Evolutionary conservation across 2,888 invertebrate species (phyloP), one percentile per base, ranked within the genome.

Genomic region (Drosophila parthenogenetica): DNA sequence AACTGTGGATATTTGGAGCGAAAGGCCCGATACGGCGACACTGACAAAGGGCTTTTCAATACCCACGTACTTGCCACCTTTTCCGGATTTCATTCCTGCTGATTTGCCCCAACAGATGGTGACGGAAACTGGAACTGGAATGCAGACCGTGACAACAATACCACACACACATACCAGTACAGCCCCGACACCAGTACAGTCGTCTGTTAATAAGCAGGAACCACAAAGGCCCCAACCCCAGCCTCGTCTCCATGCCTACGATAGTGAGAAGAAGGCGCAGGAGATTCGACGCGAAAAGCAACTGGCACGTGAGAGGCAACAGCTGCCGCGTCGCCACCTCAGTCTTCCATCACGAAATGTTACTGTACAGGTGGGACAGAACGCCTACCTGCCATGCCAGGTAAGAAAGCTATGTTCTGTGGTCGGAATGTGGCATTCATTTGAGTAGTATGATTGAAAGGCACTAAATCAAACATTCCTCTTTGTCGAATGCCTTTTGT

Each of bases 371-470:
- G 94, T 97, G 89, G 97, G 97, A 89, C 97, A 96, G 65, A 96
- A 97, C 93, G 97, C 97, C 81, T 97, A 97, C 93, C 94, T 98
- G 82, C 97, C 97, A 64, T 98, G 97, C 94, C 96, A 96, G 94
- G 96, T 95, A 86, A 93, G 93, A 32, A 32, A 5, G 46, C 22
- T 13, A 13, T 25, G 16, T 2, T 16, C 40, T 7, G 16, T n/a
- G 46, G n/a, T 46, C n/a, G 48, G 32, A 22, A 25, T 16, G 10
- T 19, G 49, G 42, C 16, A 49, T 48, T 45, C 13, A 46, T 51
- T 50, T 69, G 65, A 81, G 63, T 63, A 61, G 57, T 48, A 10
- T 73, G 68, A 76, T 87, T 82, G 73, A 68, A 65, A 61, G 60
- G 43, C 54, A 50, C n/a, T 46, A 55, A 25, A 22, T 39, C 40